Conservation (phyloP, 2,888 invertebrate species). For the Ganaspis brasiliensis region DNA sequence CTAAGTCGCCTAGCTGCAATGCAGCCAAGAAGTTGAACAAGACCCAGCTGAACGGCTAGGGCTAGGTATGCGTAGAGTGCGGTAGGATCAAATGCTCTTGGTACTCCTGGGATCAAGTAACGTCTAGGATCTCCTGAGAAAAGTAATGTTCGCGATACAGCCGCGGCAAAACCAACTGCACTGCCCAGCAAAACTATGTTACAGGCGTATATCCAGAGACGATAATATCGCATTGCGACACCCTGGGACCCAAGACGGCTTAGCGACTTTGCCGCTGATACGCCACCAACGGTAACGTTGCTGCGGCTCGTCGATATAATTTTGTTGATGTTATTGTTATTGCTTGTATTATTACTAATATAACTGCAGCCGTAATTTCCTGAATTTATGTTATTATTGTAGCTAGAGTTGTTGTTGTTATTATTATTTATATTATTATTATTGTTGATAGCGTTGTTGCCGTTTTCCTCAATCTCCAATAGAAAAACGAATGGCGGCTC, state of each 20-base stretch:
- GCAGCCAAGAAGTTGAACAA: conserved; percentile 90
- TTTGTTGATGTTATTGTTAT: conserved; percentile 62
- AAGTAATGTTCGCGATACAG: conserved; percentile 87
- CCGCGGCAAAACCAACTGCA: conserved; percentile 90
- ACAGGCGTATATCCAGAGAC: conserved; percentile 96
- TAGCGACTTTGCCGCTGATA: conserved; percentile 81
- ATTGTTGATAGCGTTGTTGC: conserved; percentile 58
- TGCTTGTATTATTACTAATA: conserved; percentile 57
- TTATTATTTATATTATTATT: conserved; percentile 56
- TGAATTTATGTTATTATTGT: conserved; percentile 56
- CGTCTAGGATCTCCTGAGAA: conserved; percentile 86
- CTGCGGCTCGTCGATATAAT: conserved; percentile 62
- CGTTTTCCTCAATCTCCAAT: conserved; percentile 71
- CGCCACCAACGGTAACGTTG: conserved; percentile 67
- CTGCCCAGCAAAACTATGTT: conserved; percentile 93
- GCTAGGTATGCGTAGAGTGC: conserved; percentile 93
- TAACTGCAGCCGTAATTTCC: conserved; percentile 62
- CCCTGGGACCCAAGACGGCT: conserved; percentile 83
- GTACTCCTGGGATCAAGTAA: conserved; percentile 87
- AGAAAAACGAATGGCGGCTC: conserved; percentile 75
- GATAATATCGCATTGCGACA: conserved; percentile 90
- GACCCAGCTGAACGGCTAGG: conserved; percentile 87
- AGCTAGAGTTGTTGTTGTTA: conserved; percentile 57
- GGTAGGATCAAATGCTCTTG: conserved; percentile 89
- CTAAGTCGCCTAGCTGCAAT: conserved; percentile 90